Percentiles rank a stretch among this genome's conserved stretches.
phyloP scores from a whole-genome alignment of 30 jellyfish, hydroid and myxozoan species.

The Hydractinia symbiolongicarpus region DNA sequence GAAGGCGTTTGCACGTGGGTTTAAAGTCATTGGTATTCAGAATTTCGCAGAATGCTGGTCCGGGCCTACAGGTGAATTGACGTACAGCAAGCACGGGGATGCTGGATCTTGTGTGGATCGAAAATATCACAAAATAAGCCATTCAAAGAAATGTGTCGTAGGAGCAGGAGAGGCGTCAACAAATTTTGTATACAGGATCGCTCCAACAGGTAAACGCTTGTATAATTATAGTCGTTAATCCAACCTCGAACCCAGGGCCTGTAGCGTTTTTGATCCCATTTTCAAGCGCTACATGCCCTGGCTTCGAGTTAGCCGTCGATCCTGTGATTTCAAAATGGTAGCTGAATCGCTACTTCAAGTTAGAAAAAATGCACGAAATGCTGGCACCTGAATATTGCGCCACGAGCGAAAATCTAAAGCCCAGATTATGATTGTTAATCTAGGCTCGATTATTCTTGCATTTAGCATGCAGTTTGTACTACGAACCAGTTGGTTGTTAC shows the following conservation, averaged over 20 bases:
- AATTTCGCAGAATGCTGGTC: slow-evolving; percentile 71
- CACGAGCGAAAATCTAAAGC: too few relatives aligned
- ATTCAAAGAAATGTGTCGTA: slow-evolving; percentile 17
- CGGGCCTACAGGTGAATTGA: slow-evolving; percentile 35
- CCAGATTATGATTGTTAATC: too few relatives aligned
- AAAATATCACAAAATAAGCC: background rate
- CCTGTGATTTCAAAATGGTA: too few relatives aligned
- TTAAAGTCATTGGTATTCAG: slow-evolving; percentile 55
- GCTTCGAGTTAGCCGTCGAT: too few relatives aligned
- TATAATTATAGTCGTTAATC: too few relatives aligned
- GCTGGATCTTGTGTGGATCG: slow-evolving; percentile 23
- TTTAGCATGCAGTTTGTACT: slow-evolving; percentile 46
- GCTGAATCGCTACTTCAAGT: too few relatives aligned
- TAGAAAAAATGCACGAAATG: too few relatives aligned
- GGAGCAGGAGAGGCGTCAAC: slow-evolving; percentile 57
- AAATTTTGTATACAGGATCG: slow-evolving; percentile 56
- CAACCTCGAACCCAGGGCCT: too few relatives aligned
- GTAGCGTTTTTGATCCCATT: too few relatives aligned
- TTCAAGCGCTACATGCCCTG: too few relatives aligned
- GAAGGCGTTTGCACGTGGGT: slow-evolving; percentile 47
- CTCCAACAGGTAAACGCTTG: slow-evolving; percentile 50
- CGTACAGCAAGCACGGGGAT: slow-evolving; percentile 23
- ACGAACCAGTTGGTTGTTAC: slow-evolving; percentile 58
- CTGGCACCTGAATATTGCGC: background rate
- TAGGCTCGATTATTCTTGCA: background rate